Evolutionary conservation across 2,888 invertebrate genomes (phyloP), one percentile per base, ranked within the genome.

Genomic region (Smittia aterrima): DNA sequence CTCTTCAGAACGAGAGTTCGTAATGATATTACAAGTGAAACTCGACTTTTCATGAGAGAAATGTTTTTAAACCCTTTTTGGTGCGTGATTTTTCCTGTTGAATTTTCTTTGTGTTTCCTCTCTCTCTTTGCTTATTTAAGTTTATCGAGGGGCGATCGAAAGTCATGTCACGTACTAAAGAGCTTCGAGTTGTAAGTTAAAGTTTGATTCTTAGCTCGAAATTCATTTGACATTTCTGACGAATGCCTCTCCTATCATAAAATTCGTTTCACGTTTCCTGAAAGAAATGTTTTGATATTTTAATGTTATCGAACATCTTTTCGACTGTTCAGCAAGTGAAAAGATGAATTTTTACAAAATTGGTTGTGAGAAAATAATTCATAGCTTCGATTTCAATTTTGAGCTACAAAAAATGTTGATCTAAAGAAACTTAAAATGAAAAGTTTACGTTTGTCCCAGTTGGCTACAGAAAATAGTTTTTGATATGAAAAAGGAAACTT

Each of bases 281-380:
- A 47, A 47, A n/a, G 53, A 47, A 47, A 47, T 47, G 53, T 47
- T 47, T 32, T 32, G 32, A 32, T 32, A 32, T 32, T 32, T 32
- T 32, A 32, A 32, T 32, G 32, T 32, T 32, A 32, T 32, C 32
- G 32, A 32, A 32, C 32, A 6, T 32, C 32, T 3, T 32, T 32
- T 32, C 32, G 9, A 32, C 32, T 32, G 4, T 32, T 6, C 32
- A 9, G 32, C 32, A 32, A 32, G 32, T 32, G 32, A 32, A 32
- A 32, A 3, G 32, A 32, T 32, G n/a, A n/a, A n/a, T n/a, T n/a
- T n/a, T n/a, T n/a, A 32, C 32, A 32, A 9, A 58, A 20, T 58
- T 22, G 58, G 58, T 58, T 58, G 58, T 58, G 58, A 58, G 9
- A 58, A 47, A 58, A 20, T 9, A 58, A 58, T 16, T 47, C 32